These are phyloP conservation scores for Nymphalis polychloros DNA, from an alignment of 2,888 invertebrate genomes.

Conservation along the genomic window DNA sequence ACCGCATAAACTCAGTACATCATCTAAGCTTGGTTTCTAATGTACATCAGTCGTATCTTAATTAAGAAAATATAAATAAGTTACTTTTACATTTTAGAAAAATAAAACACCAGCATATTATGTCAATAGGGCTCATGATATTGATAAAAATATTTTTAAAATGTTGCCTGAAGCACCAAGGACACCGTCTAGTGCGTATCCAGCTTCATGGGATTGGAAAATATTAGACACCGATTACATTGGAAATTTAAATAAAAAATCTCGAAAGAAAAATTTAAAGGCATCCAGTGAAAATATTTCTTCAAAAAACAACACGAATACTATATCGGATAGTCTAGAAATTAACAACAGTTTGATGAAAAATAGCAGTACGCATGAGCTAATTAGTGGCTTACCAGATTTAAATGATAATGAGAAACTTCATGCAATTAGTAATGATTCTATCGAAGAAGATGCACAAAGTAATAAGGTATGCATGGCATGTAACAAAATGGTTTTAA, in stretches of 20 bases:
- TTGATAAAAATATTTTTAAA: conserved; percentile 87
- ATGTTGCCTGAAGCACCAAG: conserved; percentile 91
- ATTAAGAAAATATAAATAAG: no score
- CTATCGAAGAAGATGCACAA: conserved; percentile 48
- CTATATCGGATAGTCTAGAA: conserved; percentile 64
- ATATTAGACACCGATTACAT: conserved; percentile 80
- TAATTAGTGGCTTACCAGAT: conserved; percentile 71
- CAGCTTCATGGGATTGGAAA: conserved; percentile 87
- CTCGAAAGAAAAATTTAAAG: conserved; percentile 65
- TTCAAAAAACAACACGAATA: conserved; percentile 71
- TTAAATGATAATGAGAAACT: conserved; percentile 58
- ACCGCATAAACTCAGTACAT: no score
- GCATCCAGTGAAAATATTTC: conserved; percentile 74
- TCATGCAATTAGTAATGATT: conserved; percentile 44
- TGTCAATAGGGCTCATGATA: conserved; percentile 87
- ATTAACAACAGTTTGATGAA: conserved; percentile 61
- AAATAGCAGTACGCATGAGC: conserved; percentile 72
- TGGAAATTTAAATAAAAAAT: conserved; percentile 69
- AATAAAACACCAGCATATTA: conserved; percentile 91
- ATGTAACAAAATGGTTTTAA: conserved; percentile 55
- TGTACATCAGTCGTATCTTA: no score
- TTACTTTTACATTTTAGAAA: conserved; percentile 81
- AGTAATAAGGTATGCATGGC: conserved; percentile 65
- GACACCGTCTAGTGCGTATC: conserved; percentile 86
- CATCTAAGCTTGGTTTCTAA: no score